A percentile compares a stretch with the other conserved stretches of the same genome.
Evolutionary conservation across 1,140 invertebrate genomes (phyloP).

Genomic region (Aporrectodea caliginosa): DNA sequence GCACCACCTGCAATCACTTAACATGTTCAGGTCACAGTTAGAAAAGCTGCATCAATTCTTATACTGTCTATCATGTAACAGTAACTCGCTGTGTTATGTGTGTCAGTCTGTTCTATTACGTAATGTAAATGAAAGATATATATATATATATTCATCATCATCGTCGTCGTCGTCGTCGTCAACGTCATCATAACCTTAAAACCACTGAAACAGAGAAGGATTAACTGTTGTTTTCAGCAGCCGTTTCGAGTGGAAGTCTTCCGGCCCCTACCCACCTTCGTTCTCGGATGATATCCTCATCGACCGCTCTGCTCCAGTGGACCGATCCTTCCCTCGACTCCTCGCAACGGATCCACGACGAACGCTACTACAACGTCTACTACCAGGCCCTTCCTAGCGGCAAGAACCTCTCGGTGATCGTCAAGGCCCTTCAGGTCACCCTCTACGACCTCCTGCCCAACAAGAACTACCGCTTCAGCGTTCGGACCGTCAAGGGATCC

Average conservation of each 20-base stretch:
- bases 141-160: too few species aligned
- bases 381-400: conserved; percentile 4
- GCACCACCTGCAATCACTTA: too few species aligned
- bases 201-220: background rate
- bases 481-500: conserved; percentile 14
- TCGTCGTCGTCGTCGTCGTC: too few species aligned
- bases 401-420: conserved; percentile 25
- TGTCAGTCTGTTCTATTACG: too few species aligned
- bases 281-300: conserved; percentile 20
- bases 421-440: conserved; percentile 20
- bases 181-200: too few species aligned
- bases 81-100: too few species aligned
- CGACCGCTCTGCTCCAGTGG: conserved; percentile 26
- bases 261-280: conserved; percentile 21
- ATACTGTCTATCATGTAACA: too few species aligned
- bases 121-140: too few species aligned
- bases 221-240: background rate
- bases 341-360: conserved; percentile 13
- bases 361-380: conserved; percentile 26
- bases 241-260: too few species aligned
- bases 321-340: conserved; percentile 25
- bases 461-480: conserved; percentile 17
- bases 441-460: conserved; percentile 22
- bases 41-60: too few species aligned
- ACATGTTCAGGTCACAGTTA: too few species aligned